These are phyloP conservation scores for Lycia hirtaria DNA, from an alignment of 2,888 invertebrate genomes.

Conservation along the genomic window DNA sequence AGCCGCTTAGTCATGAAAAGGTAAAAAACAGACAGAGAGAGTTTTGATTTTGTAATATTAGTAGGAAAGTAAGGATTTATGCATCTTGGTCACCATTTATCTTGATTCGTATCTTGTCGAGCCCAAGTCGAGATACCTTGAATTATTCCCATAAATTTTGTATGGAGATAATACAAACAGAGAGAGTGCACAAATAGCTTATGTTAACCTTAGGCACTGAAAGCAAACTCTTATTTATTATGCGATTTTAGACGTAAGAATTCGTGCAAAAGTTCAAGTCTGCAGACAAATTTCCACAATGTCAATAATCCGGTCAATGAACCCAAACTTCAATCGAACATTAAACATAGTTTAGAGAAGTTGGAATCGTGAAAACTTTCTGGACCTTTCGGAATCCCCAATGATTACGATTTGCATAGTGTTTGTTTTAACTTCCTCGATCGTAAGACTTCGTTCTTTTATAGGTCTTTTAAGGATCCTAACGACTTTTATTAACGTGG, in stretches of 20 bases:
- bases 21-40: too few species aligned
- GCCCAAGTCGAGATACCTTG: too few species aligned
- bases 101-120: too few species aligned
- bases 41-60: too few species aligned
- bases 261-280: not conserved
- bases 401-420: slow-evolving; percentile 12
- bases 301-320: slow-evolving; percentile 3
- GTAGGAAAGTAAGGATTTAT: too few species aligned
- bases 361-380: slow-evolving; percentile 10
- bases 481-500: slow-evolving; percentile 2
- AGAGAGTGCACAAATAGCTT: too few species aligned
- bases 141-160: too few species aligned
- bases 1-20: too few species aligned
- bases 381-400: not conserved
- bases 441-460: slow-evolving; percentile 5
- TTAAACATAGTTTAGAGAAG: slow-evolving; percentile 13
- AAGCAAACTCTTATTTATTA: not conserved
- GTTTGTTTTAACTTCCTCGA: slow-evolving; percentile 11
- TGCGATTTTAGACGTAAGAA: not conserved
- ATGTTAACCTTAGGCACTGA: not conserved
- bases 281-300: not conserved
- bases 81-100: too few species aligned
- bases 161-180: too few species aligned
- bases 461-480: slow-evolving; percentile 4
- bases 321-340: slow-evolving; percentile 8